Base-by-base conservation (phyloP, 1,140 invertebrate species). In the Druon quercuslanigerum region DNA sequence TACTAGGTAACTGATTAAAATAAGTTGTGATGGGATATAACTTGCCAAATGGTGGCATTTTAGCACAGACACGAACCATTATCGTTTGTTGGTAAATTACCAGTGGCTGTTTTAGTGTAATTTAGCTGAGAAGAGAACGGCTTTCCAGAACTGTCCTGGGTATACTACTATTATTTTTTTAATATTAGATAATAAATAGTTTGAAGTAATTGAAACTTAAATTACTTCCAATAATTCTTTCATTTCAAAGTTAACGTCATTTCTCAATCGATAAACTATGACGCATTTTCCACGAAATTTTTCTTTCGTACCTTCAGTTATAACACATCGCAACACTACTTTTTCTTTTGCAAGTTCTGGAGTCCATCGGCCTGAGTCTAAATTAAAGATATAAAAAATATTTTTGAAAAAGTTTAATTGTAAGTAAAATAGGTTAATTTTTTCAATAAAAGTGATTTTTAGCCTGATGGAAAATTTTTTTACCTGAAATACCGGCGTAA, bases 361-460 rank as follows among this genome's bases (percentile, higher is more conserved):
- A 25, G 85, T 85, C 86, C 90, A 93, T 72, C 93, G 86, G 13
- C 94, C 94, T 51, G 92, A 92, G 73, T 93, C 93, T 92, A 83
- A 79, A 84, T 81, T 73, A 57, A 60, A 81, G 33, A 25, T 71
- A 81, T 76, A 66, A 74, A 19, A 33, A 66, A 71, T 20, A 19
- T 72, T 72, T 60, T 25, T 12, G 52, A 14, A 50, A 74, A 50
- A 33, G 25, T 33, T 33, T 2, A 33, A 33, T 33, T 33, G 3
- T 33, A 33, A 4, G 25, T 2, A 5, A 33, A 33, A 33, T 33
- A 33, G 2, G 4, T 0, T 33, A 33, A 33, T 33, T 33, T 5
- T 71, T n/a, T n/a, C 14, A 46, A 16, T 3, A 9, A 19, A 57
- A 57, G 8, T 3, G 2, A 54, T 57, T 17, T 20, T 20, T 17